Evolutionary conservation across 35 echinoderm and acorn worm genomes (phyloP).

Genomic region (Stichopus chloronotus): DNA sequence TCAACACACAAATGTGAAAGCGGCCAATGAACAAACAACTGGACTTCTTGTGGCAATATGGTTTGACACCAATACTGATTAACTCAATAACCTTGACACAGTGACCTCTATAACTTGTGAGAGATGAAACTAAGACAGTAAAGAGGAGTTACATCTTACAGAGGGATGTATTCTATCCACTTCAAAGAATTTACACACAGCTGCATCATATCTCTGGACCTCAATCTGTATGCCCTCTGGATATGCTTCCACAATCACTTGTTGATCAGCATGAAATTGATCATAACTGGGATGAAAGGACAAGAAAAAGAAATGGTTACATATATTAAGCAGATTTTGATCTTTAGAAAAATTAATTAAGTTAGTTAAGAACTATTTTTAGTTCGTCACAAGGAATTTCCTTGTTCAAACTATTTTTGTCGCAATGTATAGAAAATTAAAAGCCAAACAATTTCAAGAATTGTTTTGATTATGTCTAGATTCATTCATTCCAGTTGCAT

Average conservation of each 20-base stretch:
- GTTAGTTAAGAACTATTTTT: background rate
- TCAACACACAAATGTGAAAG: too few relatives aligned
- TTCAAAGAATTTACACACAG: slow-evolving; percentile 90
- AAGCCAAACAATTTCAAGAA: too few relatives aligned
- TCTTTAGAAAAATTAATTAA: background rate
- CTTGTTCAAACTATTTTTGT: background rate
- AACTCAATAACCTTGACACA: too few relatives aligned
- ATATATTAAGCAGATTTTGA: too few relatives aligned
- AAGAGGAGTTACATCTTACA: slow-evolving; percentile 19
- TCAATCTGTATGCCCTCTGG: slow-evolving; percentile 84
- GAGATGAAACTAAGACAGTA: background rate
- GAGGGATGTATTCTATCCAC: slow-evolving; percentile 84
- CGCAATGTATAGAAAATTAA: too few relatives aligned
- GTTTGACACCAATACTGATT: too few relatives aligned
- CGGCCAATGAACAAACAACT: too few relatives aligned
- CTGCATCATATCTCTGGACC: slow-evolving; percentile 73
- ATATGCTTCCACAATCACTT: slow-evolving; percentile 77
- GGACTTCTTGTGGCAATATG: too few relatives aligned
- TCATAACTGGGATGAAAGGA: slow-evolving; percentile 68
- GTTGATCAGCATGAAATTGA: slow-evolving; percentile 83
- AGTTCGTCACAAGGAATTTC: background rate
- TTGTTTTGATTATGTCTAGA: too few relatives aligned
- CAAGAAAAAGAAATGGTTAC: background rate
- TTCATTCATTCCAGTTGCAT: too few relatives aligned
- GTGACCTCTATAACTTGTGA: too few relatives aligned